Evolutionary conservation across 2,797 vertebrate species (phyloP).

Genomic region (Mycteria americana): DNA sequence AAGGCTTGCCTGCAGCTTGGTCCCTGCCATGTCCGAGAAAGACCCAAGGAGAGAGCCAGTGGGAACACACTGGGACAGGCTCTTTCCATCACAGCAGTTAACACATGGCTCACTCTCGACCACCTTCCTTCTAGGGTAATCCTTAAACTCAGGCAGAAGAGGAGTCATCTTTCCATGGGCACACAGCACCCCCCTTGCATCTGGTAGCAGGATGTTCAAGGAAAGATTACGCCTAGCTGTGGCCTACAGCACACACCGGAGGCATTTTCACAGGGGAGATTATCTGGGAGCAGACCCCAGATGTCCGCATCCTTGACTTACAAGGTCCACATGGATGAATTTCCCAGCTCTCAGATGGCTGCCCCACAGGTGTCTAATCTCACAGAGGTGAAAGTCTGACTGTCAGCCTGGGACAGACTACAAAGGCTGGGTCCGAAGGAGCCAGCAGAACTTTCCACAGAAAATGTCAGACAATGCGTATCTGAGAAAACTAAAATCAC

Average conservation of each 20-base stretch:
- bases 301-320: constrained; percentile 16
- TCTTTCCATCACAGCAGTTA: background rate
- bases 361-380: constrained; percentile 18
- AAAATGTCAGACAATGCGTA: fast-evolving
- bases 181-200: background rate
- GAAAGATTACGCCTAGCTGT: background rate
- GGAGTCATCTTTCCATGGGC: background rate
- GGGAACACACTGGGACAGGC: background rate
- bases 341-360: constrained; percentile 12
- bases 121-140: background rate
- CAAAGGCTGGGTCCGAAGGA: background rate
- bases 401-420: background rate
- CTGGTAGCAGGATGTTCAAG: background rate
- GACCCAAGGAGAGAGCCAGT: background rate
- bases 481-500: background rate
- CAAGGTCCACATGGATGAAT: constrained; percentile 22
- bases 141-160: background rate
- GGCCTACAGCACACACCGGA: background rate
- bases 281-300: constrained; percentile 5
- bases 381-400: constrained; percentile 9
- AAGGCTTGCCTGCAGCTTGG: background rate
- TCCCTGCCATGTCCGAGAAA: background rate
- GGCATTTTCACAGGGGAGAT: constrained; percentile 12
- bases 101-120: background rate
- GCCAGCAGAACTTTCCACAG: background rate